Evolutionary conservation across 2,888 invertebrate species (phyloP).

Genomic region (Lycia hirtaria): DNA sequence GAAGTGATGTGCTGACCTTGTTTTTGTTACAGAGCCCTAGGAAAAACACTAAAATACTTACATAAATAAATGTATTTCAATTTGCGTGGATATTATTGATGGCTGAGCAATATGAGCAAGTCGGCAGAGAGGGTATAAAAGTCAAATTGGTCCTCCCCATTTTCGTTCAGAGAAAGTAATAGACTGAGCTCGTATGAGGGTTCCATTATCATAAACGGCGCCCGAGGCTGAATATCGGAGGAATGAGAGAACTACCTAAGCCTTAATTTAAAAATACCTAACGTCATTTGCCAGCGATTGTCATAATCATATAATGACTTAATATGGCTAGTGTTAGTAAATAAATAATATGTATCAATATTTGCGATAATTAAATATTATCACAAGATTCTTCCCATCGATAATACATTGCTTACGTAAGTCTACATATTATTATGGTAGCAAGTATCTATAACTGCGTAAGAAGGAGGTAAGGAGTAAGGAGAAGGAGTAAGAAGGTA

Average conservation of each 20-base stretch:
- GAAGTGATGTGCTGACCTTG: no score
- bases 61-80: not conserved
- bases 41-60: not conserved
- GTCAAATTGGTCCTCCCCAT: conserved; percentile 40
- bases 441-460: no score
- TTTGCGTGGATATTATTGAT: conserved; percentile 1
- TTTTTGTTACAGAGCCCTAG: no score
- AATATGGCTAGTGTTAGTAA: no score
- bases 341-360: no score
- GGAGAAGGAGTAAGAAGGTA: no score
- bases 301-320: conserved; percentile 2
- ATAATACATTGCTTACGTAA: no score
- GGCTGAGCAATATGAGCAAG: conserved; percentile 2
- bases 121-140: conserved; percentile 35
- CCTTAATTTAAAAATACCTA: conserved; percentile 40
- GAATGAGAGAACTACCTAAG: conserved; percentile 24
- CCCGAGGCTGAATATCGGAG: conserved; percentile 49
- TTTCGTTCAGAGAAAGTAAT: conserved; percentile 39
- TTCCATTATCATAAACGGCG: conserved; percentile 53
- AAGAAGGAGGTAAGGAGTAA: no score
- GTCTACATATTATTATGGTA: no score
- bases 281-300: conserved; percentile 28
- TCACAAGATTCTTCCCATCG: no score
- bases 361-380: no score
- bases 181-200: conserved; percentile 37